Base-by-base conservation (phyloP, 1,140 invertebrate species). In the Pinna nobilis region DNA sequence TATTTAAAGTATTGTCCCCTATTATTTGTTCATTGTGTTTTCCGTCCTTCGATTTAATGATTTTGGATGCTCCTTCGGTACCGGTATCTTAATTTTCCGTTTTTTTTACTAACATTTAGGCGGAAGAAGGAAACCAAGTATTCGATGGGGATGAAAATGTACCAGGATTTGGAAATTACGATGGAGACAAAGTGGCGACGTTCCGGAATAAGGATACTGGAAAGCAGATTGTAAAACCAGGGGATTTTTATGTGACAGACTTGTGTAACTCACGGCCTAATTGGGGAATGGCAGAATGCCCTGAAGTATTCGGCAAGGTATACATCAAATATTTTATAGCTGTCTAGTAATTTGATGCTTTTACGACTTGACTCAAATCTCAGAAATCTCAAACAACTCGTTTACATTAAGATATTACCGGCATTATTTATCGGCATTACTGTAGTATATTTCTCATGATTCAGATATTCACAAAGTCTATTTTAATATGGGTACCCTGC, bases 231-330 rank as follows among this genome's bases (percentile, higher is more conserved):
- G 69, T 77, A 25, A 77, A 73, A 33, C 50, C 61, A 37, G 23
- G 23, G n/a, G 69, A 69, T n/a, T 66, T 68, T 37, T 69, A 64
- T 44, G 59, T 55, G 15, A 68, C 75, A 18, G 39, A 28, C 7
- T 64, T 37, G 30, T 77, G 75, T 47, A 66, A 49, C 20, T 32
- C 39, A 33, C 32, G 64, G n/a, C 11, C 25, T 30, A 59, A 73
- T 51, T 77, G 75, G 75, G 30, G 69, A 15, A 67, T 77, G 69
- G 44, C 64, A 6, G 28, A 72, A 15, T 77, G 75, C 59, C 75
- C 75, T 15, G 64, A 77, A 32, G 64, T 37, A 47, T 77, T 63
- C 28, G 75, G 44, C 4, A 72, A 77, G 75, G 75, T 77, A 25
- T n/a, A 23, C 37, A n/a, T 39, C 1, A 11, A 33, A 59, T 44